phyloP scores from a whole-genome alignment of 1,140 invertebrate species.

The Drosophila repleta region DNA sequence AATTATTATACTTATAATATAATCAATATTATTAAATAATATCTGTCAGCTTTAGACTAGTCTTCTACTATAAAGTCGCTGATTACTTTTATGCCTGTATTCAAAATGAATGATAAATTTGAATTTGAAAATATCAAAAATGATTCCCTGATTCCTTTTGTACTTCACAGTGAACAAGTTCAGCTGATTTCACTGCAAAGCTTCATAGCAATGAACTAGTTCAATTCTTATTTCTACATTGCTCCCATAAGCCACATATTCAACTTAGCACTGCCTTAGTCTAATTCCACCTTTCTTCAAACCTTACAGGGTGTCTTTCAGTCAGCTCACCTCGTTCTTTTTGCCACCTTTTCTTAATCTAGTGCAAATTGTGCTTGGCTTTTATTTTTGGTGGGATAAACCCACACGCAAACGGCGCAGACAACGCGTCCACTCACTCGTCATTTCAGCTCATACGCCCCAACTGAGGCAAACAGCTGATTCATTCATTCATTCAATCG shows the following conservation, averaged over 20 bases:
- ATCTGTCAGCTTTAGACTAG: too few relatives aligned
- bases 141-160: not conserved
- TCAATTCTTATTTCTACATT: not conserved
- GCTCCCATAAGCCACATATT: too few relatives aligned
- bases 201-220: too few relatives aligned
- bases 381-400: constrained; percentile 35
- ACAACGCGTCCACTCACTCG: constrained; percentile 63
- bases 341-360: constrained; percentile 9
- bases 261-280: too few relatives aligned
- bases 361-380: constrained; percentile 33
- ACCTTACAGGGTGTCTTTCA: constrained; percentile 1
- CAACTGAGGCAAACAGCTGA: constrained; percentile 61
- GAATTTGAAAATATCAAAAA: too few relatives aligned
- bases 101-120: too few relatives aligned
- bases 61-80: too few relatives aligned
- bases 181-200: too few relatives aligned
- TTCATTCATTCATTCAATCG: constrained; percentile 63
- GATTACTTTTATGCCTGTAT: too few relatives aligned
- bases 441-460: constrained; percentile 62
- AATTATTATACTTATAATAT: too few relatives aligned
- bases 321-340: not conserved
- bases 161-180: too few relatives aligned
- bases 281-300: not conserved
- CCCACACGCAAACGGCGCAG: constrained; percentile 56
- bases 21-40: too few relatives aligned